Conservation (phyloP, 2,888 invertebrate genomes). For the Sinelater perroti region DNA sequence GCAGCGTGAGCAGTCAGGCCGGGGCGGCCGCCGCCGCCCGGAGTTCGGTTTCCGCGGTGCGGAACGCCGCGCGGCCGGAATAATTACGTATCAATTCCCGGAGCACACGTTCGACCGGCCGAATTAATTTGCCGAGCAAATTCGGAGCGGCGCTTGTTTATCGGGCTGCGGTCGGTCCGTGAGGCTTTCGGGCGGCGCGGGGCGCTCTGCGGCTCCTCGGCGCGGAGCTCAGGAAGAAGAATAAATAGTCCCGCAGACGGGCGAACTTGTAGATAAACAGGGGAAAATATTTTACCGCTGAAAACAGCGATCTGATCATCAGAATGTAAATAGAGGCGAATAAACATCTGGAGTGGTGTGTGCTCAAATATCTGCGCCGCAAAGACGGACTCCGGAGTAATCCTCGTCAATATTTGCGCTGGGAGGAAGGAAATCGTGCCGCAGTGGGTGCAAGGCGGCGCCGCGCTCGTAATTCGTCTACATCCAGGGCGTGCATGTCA, state of each 20-base stretch:
- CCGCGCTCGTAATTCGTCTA: too few relatives aligned
- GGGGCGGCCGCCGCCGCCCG: too few relatives aligned
- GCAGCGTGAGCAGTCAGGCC: conserved; percentile 8
- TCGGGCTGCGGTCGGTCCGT: not conserved
- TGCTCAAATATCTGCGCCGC: conserved; percentile 41
- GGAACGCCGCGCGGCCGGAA: conserved; percentile 22
- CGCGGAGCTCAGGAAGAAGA: too few relatives aligned
- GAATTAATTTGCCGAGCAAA: conserved; percentile 16
- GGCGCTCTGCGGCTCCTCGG: too few relatives aligned
- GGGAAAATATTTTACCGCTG: conserved; percentile 33
- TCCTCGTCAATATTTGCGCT: conserved; percentile 42
- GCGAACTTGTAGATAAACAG: not conserved
- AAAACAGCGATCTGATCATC: conserved; percentile 44
- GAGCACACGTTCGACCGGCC: conserved; percentile 8
- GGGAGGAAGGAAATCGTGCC: conserved; percentile 27
- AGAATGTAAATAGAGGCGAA: conserved; percentile 40
- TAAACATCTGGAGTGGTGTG: conserved; percentile 38
- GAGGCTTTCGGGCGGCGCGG: too few relatives aligned
- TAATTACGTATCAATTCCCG: conserved; percentile 29
- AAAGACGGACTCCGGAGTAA: conserved; percentile 39
- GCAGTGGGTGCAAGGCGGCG: too few relatives aligned
- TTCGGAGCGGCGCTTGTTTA: not conserved
- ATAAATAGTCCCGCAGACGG: too few relatives aligned
- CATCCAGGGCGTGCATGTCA: too few relatives aligned
- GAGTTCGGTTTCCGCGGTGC: conserved; percentile 29